Evolutionary conservation across 2,888 invertebrate species (phyloP).

Genomic region (Metallyticus violacea): DNA sequence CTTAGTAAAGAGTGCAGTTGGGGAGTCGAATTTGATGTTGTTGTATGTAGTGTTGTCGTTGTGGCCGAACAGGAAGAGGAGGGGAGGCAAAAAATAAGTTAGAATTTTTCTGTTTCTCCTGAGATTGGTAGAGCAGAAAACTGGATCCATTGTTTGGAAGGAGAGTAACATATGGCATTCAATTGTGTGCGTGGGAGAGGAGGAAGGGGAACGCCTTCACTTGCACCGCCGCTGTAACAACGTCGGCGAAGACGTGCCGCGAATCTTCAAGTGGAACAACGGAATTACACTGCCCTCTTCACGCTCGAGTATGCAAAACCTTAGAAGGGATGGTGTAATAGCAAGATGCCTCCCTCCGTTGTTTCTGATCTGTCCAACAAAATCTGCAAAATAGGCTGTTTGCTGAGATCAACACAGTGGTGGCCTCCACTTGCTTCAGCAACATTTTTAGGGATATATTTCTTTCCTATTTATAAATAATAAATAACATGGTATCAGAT

Average conservation of each 20-base stretch:
- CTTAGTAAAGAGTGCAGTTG: not conserved
- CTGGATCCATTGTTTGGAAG: not conserved
- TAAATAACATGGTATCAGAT: too few relatives aligned
- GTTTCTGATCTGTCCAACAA: not conserved
- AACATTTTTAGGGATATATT: too few relatives aligned
- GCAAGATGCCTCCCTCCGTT: not conserved
- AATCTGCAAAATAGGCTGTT: not conserved
- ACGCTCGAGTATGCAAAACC: not conserved
- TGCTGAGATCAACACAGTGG: not conserved
- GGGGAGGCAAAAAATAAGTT: not conserved
- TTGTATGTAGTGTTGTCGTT: not conserved
- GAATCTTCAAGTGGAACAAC: not conserved
- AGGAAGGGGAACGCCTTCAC: too few relatives aligned
- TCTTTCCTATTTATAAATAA: too few relatives aligned
- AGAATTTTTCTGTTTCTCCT: not conserved
- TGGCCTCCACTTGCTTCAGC: not conserved
- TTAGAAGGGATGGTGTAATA: not conserved
- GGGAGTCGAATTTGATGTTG: not conserved
- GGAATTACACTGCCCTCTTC: not conserved
- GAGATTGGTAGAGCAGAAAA: slow-evolving; percentile 8
- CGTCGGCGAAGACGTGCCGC: not conserved
- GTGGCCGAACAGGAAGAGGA: not conserved
- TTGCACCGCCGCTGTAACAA: not conserved
- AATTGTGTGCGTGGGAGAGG: not conserved
- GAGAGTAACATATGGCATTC: not conserved